These are phyloP conservation scores for Talpa occidentalis DNA, from an alignment of 2,113 vertebrate genomes.

Conservation along the genomic window DNA sequence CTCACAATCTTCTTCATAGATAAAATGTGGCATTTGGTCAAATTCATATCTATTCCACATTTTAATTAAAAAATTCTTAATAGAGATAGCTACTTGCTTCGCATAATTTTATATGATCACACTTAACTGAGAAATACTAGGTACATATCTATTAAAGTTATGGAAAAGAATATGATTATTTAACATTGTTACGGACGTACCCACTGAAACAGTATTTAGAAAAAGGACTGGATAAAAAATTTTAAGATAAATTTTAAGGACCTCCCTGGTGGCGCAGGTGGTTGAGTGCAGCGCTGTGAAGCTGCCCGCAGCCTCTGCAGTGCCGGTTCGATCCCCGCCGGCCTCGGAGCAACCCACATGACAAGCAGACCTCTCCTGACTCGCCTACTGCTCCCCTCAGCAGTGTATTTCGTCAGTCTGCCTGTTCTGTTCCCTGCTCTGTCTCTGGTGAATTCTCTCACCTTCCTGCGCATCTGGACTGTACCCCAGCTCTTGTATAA, in stretches of 20 bases:
- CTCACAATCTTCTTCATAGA: neutral
- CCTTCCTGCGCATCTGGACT: no score
- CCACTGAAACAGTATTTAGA: neutral
- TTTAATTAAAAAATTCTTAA: slow-evolving; percentile 12
- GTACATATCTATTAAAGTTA: neutral
- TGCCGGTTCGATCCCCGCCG: no score
- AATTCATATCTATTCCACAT: neutral
- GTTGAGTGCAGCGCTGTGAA: no score
- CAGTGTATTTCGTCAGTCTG: no score
- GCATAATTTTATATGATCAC: neutral
- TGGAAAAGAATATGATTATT: slow-evolving; percentile 7
- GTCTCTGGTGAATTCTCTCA: no score
- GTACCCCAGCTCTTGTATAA: no score
- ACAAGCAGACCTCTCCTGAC: no score
- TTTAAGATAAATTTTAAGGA: neutral
- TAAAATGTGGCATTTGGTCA: neutral
- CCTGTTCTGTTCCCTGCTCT: no score
- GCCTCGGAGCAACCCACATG: no score
- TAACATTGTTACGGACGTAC: neutral
- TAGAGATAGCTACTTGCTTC: neutral
- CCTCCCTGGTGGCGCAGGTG: no score
- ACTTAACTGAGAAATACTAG: neutral
- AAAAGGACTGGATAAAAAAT: neutral
- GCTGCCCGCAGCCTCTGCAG: no score
- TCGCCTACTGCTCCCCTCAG: no score